A percentile compares a stretch with the other conserved stretches of the same genome.
Conservation (phyloP, 2,113 vertebrate species). For the Gymnobelideus leadbeateri region DNA sequence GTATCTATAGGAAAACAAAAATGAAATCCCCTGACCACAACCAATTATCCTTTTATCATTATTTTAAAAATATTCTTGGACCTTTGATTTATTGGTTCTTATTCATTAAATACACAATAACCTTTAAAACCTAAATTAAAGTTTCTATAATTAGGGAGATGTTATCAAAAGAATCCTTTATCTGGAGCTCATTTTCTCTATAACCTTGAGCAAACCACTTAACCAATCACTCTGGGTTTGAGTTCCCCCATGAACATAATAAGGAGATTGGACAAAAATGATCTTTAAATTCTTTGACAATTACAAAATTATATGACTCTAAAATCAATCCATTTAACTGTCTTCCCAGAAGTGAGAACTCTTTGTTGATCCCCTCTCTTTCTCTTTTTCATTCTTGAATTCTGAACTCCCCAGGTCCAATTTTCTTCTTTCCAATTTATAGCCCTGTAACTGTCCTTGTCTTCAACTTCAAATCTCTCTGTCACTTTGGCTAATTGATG, state of each 20-base stretch:
- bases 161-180: too few relatives aligned
- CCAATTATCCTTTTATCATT: neutral
- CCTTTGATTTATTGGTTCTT: neutral
- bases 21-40: neutral
- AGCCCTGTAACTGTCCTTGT: neutral
- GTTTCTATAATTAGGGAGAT: too few relatives aligned
- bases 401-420: neutral
- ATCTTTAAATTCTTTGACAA: neutral
- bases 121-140: too few relatives aligned
- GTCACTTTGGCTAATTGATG: neutral
- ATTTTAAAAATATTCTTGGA: neutral
- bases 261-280: neutral
- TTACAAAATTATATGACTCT: neutral
- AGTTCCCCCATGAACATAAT: neutral
- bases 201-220: neutral
- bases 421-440: neutral
- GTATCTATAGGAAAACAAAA: neutral
- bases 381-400: neutral
- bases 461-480: neutral
- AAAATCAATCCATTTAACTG: neutral
- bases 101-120: neutral
- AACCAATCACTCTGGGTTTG: neutral
- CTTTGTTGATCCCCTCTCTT: neutral
- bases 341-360: neutral
- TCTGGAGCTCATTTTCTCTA: too few relatives aligned